Percentiles rank a stretch among this genome's conserved stretches.
Conservation (phyloP, 2,113 vertebrate species). For the Petrocephalus zakoni region DNA sequence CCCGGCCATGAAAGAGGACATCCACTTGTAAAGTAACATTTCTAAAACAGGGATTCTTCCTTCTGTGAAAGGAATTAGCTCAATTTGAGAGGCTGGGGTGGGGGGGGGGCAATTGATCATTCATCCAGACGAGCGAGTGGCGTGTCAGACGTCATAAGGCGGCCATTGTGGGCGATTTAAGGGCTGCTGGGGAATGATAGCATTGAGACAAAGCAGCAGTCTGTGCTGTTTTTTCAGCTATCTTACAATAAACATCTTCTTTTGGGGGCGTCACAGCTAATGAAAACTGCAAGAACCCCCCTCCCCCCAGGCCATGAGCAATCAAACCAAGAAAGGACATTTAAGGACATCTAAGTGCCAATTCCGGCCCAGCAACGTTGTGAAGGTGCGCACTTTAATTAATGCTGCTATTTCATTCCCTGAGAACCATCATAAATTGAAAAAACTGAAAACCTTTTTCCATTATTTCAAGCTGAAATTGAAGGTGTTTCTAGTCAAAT, state of each 20-base stretch:
- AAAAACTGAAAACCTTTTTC: neutral
- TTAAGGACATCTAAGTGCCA: neutral
- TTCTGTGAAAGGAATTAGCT: constrained; percentile 33
- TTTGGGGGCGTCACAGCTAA: neutral
- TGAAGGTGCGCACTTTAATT: neutral
- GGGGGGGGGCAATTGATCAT: constrained; percentile 13
- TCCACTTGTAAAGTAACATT: constrained; percentile 35
- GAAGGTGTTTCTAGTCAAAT: neutral
- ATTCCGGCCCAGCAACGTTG: neutral
- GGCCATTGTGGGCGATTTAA: constrained; percentile 17
- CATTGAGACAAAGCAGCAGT: neutral
- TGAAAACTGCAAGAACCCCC: neutral
- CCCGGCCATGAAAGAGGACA: constrained; percentile 31
- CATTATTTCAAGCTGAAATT: neutral
- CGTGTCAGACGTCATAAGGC: neutral
- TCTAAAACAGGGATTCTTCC: constrained; percentile 34
- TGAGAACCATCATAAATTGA: neutral
- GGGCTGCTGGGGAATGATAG: constrained; percentile 27
- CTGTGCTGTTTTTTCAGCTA: neutral
- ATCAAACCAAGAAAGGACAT: neutral
- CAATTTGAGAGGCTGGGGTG: constrained; percentile 7
- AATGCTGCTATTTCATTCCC: neutral
- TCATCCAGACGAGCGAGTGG: neutral
- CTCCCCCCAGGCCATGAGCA: neutral
- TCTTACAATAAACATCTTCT: constrained; percentile 4